A percentile compares a stretch with the other conserved stretches of the same genome.
Conservation (phyloP, 1,140 invertebrate species). For the Sycophila sp. region DNA sequence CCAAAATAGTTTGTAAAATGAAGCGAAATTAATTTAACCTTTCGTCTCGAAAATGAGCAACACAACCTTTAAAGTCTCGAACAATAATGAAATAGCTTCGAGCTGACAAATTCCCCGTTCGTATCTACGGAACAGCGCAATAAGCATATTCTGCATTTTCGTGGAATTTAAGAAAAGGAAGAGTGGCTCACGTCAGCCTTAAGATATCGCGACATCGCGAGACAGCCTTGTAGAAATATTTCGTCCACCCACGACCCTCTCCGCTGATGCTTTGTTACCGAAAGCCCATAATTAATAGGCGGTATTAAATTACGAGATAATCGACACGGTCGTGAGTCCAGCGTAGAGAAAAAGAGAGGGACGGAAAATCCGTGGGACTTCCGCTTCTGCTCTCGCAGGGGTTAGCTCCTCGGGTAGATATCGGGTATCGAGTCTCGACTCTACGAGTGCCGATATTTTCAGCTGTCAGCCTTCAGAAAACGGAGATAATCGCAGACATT, state of each 20-base stretch:
- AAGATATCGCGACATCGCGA: not conserved
- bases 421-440: slow-evolving; percentile 17
- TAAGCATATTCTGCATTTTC: not conserved
- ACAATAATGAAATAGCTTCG: too few species aligned
- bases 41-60: too few species aligned
- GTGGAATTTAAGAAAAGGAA: not conserved
- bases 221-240: slow-evolving; percentile 1
- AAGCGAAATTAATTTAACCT: too few species aligned
- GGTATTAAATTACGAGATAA: slow-evolving; percentile 52
- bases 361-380: slow-evolving; percentile 7
- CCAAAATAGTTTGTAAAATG: too few species aligned
- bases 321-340: slow-evolving; percentile 34
- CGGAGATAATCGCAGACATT: slow-evolving; percentile 14
- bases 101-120: not conserved
- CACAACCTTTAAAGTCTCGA: not conserved
- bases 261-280: slow-evolving; percentile 19
- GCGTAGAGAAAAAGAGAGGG: not conserved
- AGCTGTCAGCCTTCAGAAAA: slow-evolving; percentile 30
- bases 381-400: not conserved
- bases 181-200: too few species aligned
- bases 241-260: not conserved
- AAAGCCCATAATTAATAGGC: slow-evolving; percentile 50
- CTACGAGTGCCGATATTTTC: slow-evolving; percentile 34
- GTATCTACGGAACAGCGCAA: not conserved
- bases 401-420: slow-evolving; percentile 4